Conservation (phyloP, 1,140 invertebrate species). For the Hypsibius dujardini region DNA sequence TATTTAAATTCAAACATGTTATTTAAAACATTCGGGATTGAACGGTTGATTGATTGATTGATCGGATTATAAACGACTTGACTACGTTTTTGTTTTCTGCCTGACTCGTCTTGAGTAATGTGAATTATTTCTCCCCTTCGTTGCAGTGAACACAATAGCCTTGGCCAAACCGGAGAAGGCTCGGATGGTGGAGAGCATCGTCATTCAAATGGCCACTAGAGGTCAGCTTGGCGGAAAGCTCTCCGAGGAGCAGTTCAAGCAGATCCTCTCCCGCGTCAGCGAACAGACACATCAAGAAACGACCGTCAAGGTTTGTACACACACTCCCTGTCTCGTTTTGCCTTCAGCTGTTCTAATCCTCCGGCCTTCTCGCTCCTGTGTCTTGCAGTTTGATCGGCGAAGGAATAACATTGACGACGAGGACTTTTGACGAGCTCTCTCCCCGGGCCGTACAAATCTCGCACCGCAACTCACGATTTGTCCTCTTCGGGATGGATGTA, state of each 20-base stretch:
- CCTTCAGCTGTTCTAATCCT: not conserved
- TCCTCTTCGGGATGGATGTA: not conserved
- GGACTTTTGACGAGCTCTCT: not conserved
- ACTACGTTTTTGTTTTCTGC: too few species aligned
- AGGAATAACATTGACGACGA: not conserved
- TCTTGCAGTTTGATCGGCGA: constrained; percentile 4
- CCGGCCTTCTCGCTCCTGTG: not conserved
- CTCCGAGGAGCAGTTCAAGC: constrained; percentile 23
- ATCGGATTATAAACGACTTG: too few species aligned
- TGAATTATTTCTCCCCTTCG: constrained; percentile 18
- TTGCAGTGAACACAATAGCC: constrained; percentile 74
- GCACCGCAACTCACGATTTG: not conserved
- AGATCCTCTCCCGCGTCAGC: constrained; percentile 24
- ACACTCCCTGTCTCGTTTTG: not conserved
- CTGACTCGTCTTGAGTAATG: too few species aligned
- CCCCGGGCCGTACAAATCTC: not conserved
- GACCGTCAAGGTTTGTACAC: constrained; percentile 24
- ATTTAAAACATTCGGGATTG: too few species aligned
- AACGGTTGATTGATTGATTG: too few species aligned
- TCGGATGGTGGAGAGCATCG: constrained; percentile 75
- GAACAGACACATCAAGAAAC: constrained; percentile 23
- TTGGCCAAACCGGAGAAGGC: constrained; percentile 87
- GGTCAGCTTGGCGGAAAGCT: constrained; percentile 54
- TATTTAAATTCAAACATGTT: too few species aligned
- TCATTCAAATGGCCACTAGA: constrained; percentile 71